These are phyloP conservation scores for Melipona quadrifasciata DNA, from an alignment of 1,140 invertebrate species.

Conservation along the genomic window DNA sequence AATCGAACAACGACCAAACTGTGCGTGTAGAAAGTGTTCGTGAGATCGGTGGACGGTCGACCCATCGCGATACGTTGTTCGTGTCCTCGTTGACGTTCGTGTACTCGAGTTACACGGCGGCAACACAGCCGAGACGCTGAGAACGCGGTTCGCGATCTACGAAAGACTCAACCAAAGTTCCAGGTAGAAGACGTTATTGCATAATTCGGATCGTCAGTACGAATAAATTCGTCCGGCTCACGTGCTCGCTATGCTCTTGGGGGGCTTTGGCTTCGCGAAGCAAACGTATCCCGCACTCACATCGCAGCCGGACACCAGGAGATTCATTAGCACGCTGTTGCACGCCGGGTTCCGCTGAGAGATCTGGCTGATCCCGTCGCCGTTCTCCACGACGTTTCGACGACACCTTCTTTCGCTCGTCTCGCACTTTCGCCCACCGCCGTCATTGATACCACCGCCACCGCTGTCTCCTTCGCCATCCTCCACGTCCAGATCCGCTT, in stretches of 20 bases:
- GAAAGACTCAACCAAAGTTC: not conserved
- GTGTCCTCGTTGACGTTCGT: not conserved
- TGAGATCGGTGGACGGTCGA: constrained; percentile 7
- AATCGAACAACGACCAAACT: not conserved
- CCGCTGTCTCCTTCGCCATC: constrained; percentile 53
- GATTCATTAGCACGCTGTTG: constrained; percentile 93
- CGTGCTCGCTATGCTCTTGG: constrained; percentile 75
- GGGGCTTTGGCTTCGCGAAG: constrained; percentile 85
- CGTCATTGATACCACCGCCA: constrained; percentile 54
- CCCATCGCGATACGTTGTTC: not conserved
- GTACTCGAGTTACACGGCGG: not conserved
- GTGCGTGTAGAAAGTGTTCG: not conserved
- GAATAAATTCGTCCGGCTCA: constrained; percentile 57
- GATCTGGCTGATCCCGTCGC: constrained; percentile 28
- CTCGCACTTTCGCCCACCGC: constrained; percentile 72
- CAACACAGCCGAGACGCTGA: not conserved
- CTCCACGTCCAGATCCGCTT: constrained; percentile 18
- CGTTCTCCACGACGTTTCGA: constrained; percentile 73
- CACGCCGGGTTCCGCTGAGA: constrained; percentile 70
- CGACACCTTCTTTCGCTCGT: constrained; percentile 56
- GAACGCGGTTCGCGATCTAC: not conserved
- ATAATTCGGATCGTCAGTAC: not conserved
- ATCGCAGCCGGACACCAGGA: constrained; percentile 95
- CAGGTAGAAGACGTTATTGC: not conserved
- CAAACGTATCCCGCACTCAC: constrained; percentile 94